phyloP scores from a whole-genome alignment of 2,113 vertebrate genomes.

The Rhinoptilus africanus region DNA sequence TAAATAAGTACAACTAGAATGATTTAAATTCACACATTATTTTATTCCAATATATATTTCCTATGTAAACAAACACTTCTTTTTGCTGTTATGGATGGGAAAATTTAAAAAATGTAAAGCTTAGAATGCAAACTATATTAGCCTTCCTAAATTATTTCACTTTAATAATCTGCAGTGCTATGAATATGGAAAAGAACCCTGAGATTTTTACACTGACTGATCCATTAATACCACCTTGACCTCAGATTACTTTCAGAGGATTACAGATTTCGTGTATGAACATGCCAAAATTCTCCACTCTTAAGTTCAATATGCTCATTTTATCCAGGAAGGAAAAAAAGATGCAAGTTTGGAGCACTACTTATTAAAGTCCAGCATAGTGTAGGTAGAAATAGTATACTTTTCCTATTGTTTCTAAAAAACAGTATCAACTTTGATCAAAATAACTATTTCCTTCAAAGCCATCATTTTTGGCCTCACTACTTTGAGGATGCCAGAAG shows the following conservation, averaged over 20 bases:
- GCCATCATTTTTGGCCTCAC: background rate
- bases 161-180: background rate
- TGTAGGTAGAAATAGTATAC: background rate
- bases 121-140: background rate
- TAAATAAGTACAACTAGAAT: background rate
- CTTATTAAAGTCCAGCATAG: background rate
- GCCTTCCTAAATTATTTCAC: background rate
- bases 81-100: background rate
- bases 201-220: background rate
- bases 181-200: background rate
- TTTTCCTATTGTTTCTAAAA: background rate
- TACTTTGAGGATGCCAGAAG: background rate
- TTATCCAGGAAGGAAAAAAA: background rate
- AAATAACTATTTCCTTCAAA: background rate
- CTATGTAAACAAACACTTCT: background rate
- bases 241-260: background rate
- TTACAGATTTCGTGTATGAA: background rate
- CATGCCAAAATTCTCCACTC: background rate
- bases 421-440: background rate
- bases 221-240: background rate
- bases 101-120: background rate
- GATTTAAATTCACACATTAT: background rate
- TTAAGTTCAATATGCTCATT: background rate
- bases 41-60: background rate
- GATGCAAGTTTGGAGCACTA: background rate